Conservation (phyloP, 2,113 vertebrate genomes). For the Salminus brasiliensis region DNA sequence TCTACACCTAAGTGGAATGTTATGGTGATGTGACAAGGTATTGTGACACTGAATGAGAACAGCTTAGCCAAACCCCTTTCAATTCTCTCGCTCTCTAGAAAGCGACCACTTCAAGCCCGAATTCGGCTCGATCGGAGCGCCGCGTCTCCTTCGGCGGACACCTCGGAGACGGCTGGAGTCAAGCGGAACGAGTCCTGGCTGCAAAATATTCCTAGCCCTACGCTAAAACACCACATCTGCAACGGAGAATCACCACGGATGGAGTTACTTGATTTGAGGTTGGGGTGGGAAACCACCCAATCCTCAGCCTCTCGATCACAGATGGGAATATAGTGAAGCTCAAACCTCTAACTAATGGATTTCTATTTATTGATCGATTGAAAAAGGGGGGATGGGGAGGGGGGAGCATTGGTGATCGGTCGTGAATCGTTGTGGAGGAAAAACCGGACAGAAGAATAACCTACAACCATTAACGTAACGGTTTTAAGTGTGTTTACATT, state of each 20-base stretch:
- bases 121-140: background rate
- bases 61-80: slow-evolving; percentile 24
- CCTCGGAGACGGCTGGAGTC: no score
- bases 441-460: background rate
- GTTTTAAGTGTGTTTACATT: slow-evolving; percentile 60
- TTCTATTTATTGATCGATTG: background rate
- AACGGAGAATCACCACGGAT: no score
- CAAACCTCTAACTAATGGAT: background rate
- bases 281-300: background rate
- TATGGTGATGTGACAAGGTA: slow-evolving; percentile 75
- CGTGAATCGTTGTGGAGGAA: background rate
- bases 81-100: background rate
- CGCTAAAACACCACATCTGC: no score
- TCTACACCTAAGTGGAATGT: slow-evolving; percentile 89
- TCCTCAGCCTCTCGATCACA: background rate
- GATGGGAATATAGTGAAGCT: background rate
- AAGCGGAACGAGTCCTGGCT: no score
- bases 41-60: slow-evolving; percentile 78
- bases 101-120: background rate
- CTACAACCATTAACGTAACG: background rate
- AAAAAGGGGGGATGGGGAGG: no score
- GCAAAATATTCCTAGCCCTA: no score
- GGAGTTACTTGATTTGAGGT: no score
- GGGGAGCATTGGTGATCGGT: background rate
- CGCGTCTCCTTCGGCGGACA: background rate